Conservation (phyloP, 2,797 vertebrate genomes). For the Melopsittacus undulatus region DNA sequence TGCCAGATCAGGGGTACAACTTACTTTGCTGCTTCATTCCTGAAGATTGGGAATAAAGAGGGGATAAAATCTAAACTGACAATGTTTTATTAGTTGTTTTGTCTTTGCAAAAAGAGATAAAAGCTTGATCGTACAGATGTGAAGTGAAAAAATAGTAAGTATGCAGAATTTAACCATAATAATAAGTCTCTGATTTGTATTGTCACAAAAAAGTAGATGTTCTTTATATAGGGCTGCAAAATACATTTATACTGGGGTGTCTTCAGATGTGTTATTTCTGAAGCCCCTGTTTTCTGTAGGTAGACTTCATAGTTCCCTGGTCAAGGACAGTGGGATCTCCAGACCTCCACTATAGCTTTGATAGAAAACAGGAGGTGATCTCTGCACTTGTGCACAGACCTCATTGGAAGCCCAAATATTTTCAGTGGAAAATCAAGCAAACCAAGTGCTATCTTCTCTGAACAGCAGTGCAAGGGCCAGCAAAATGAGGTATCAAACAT, state of each 20-base stretch:
- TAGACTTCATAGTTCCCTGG: not conserved
- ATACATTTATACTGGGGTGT: not conserved
- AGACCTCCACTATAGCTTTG: not conserved
- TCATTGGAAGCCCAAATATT: not conserved
- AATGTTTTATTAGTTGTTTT: not conserved
- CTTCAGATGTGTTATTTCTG: not conserved
- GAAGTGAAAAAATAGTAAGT: not conserved
- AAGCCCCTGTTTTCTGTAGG: not conserved
- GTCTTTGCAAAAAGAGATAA: not conserved
- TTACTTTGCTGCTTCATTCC: not conserved
- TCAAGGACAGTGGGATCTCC: not conserved
- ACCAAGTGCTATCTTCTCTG: not conserved
- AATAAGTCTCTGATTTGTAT: not conserved
- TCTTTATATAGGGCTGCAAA: not conserved
- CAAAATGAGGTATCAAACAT: not conserved
- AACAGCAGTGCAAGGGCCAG: not conserved
- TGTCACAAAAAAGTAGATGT: not conserved
- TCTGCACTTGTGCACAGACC: not conserved
- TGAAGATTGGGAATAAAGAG: not conserved
- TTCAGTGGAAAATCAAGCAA: not conserved
- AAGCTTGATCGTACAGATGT: not conserved
- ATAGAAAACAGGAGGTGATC: not conserved
- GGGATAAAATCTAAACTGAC: not conserved
- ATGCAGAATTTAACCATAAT: not conserved
- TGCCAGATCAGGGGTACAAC: not conserved